Base-by-base conservation (phyloP, 2,797 vertebrate genomes). In the Garrulus glandarius region DNA sequence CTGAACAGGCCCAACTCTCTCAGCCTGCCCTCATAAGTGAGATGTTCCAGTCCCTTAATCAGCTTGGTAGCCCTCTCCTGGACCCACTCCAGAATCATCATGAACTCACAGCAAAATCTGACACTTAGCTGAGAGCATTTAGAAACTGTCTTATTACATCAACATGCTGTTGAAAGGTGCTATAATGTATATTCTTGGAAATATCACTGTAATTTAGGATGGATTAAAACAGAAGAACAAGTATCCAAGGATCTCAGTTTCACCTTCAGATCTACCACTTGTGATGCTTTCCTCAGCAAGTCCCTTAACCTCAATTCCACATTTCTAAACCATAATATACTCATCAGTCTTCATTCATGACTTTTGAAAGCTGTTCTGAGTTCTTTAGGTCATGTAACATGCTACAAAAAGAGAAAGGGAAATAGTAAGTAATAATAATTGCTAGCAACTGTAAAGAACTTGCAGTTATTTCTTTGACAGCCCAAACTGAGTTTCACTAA, bases 381-480 rank as follows among this genome's bases (percentile, higher is more conserved):
- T 41, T 60, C 56, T 90, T 78, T 30, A 68, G 37, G 41, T n/a
- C 36, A 17, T 21, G 13, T 34, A 84, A 53, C 30, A 13, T 24
- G 13, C 53, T 74, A 36, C 22, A 76, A n/a, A 68, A 71, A 77
- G 34, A 43, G 39, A 87, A 83, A 32, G 17, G 27, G 15, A 90
- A 85, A 70, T 50, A 79, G 43, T 34, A 65, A 72, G 15, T 56
- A 63, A 55, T 39, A 84, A 39, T 46, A 74, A 65, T 69, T 93
- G 9, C 20, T 68, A 63, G 64, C 10, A 61, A 36, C 18, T 26
- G 30, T 27, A 65, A 84, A 76, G 57, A 68, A 57, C 23, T 71
- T 56, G 15, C 50, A 61, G 21, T 91, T 93, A 57, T 74, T 93
- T 61, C 52, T 87, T 74, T 69, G 57, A 68, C n/a, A 93, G 16